phyloP scores from a whole-genome alignment of 2,113 vertebrate species.

The Gobius niger region DNA sequence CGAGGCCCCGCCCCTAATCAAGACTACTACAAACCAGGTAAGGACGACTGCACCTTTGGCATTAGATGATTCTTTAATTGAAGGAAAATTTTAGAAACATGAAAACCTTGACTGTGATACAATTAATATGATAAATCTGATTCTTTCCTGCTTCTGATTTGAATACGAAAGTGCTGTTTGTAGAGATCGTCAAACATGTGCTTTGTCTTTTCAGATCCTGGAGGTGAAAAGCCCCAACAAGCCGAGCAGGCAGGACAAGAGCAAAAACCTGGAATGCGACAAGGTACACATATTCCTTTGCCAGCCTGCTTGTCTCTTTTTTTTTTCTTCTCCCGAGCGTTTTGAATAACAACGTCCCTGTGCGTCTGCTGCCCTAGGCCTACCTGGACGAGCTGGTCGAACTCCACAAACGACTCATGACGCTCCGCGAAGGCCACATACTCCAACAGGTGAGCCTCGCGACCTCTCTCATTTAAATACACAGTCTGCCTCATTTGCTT shows the following conservation, averaged over 20 bases:
- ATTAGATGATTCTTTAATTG: no score
- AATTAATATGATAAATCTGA: no score
- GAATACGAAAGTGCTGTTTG: no score
- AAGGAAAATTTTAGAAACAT: no score
- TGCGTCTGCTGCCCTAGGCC: conserved; percentile 75
- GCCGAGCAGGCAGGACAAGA: conserved; percentile 90
- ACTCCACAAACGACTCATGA: conserved; percentile 96
- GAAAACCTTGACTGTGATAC: no score
- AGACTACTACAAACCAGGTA: conserved; percentile 90
- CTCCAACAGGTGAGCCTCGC: conserved; percentile 90
- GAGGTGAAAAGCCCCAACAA: conserved; percentile 93
- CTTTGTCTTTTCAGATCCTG: conserved; percentile 79
- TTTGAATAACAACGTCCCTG: background rate
- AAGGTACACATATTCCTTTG: conserved; percentile 78
- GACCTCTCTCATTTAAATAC: background rate
- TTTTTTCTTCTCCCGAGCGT: background rate
- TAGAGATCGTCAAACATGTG: conserved; percentile 1
- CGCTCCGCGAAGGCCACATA: conserved; percentile 91
- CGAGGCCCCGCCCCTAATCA: conserved; percentile 84
- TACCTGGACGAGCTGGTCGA: conserved; percentile 97
- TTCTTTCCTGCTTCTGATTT: no score
- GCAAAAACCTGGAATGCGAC: conserved; percentile 91
- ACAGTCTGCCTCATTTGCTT: conserved; percentile 4
- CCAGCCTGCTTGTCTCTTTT: background rate
- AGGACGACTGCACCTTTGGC: background rate